phyloP scores from a whole-genome alignment of 2,113 vertebrate species.

The Dissostichus mawsoni region DNA sequence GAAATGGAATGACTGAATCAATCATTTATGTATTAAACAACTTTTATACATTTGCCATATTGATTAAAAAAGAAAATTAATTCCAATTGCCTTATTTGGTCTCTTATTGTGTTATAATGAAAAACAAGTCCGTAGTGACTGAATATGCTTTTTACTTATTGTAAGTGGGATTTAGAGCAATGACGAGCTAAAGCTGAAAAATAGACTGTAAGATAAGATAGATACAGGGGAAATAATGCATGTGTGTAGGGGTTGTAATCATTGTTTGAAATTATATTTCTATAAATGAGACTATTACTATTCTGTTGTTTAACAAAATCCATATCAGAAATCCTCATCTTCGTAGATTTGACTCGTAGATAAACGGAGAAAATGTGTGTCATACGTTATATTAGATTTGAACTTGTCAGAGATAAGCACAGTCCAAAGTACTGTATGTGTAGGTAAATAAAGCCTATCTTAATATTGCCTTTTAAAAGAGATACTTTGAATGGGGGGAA shows the following conservation, averaged over 20 bases:
- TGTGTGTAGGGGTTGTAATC: background rate
- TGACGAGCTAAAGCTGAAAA: too few relatives aligned
- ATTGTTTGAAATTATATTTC: background rate
- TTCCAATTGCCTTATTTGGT: background rate
- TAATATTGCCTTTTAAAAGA: too few relatives aligned
- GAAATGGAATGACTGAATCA: background rate
- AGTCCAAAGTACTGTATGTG: too few relatives aligned
- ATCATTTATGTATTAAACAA: background rate
- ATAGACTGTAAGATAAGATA: too few relatives aligned
- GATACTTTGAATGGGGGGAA: too few relatives aligned
- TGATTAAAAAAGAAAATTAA: background rate
- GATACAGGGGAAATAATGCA: too few relatives aligned
- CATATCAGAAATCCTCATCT: too few relatives aligned
- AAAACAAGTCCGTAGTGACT: background rate
- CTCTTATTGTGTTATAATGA: background rate
- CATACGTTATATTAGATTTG: too few relatives aligned
- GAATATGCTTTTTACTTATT: background rate
- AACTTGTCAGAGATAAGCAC: too few relatives aligned
- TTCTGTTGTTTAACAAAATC: background rate
- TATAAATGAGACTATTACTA: background rate
- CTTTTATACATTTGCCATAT: background rate
- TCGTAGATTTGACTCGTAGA: too few relatives aligned
- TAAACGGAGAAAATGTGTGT: too few relatives aligned
- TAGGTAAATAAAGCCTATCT: too few relatives aligned
- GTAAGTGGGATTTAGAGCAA: background rate